A percentile compares a stretch with the other conserved stretches of the same genome.
Evolutionary conservation across 2,113 vertebrate species (phyloP).

Genomic region (Aegypius monachus): DNA sequence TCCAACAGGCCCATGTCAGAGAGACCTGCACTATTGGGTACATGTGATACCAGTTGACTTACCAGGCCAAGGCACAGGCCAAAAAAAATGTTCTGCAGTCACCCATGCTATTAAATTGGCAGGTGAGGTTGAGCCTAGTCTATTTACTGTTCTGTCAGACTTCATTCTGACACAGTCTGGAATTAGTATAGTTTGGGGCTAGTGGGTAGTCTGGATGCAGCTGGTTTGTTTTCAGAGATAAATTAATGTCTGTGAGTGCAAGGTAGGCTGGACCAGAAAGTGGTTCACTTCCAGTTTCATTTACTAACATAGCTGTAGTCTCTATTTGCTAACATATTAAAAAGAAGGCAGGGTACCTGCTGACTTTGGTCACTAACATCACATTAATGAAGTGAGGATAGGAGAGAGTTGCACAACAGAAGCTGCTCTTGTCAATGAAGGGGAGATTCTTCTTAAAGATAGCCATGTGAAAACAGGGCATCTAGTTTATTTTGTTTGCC

Average conservation of each 20-base stretch:
- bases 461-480: not conserved
- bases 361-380: not conserved
- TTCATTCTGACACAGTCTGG: not conserved
- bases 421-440: not conserved
- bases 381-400: not conserved
- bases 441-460: not conserved
- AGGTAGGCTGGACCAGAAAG: not conserved
- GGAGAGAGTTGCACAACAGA: not conserved
- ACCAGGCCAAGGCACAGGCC: not conserved
- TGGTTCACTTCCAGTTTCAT: not conserved
- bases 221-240: not conserved
- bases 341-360: not conserved
- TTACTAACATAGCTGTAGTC: not conserved
- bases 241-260: not conserved
- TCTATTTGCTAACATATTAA: not conserved
- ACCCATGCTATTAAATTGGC: not conserved
- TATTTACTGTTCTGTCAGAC: not conserved
- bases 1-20: rapidly evolving
- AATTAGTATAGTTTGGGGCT: not conserved
- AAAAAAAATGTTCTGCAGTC: not conserved
- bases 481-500: not conserved
- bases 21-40: no score
- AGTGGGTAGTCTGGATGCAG: not conserved
- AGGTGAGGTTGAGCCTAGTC: not conserved
- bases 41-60: rapidly evolving